A percentile compares a stretch with the other conserved stretches of the same genome.
These are phyloP conservation scores for Pipistrellus pygmaeus DNA, from an alignment of 2,797 vertebrate species.

Conservation along the genomic window DNA sequence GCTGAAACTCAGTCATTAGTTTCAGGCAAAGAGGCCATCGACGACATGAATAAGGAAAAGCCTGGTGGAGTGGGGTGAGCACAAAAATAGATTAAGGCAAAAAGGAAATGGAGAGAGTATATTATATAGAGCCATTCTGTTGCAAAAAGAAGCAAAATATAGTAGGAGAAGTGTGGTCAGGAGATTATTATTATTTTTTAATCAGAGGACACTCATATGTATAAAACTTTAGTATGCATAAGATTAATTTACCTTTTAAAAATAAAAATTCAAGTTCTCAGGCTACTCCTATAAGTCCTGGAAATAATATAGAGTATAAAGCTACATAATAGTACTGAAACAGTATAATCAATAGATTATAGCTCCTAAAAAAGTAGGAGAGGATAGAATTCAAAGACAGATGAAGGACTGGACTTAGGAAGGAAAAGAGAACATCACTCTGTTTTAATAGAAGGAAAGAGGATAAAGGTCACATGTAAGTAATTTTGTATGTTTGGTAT, in stretches of 20 bases:
- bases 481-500: neutral
- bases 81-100: neutral
- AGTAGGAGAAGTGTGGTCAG: neutral
- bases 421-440: neutral
- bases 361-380: neutral
- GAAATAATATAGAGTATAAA: neutral
- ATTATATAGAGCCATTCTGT: neutral
- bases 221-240: neutral
- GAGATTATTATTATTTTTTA: neutral
- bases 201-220: neutral
- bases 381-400: neutral
- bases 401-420: neutral
- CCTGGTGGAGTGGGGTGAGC: neutral
- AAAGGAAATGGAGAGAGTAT: neutral
- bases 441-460: neutral
- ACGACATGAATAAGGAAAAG: neutral
- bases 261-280: neutral
- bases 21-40: neutral
- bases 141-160: neutral
- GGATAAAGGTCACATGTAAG: neutral
- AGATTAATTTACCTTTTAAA: slow-evolving; percentile 6
- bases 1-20: neutral
- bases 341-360: neutral
- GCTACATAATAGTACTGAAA: neutral
- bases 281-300: neutral